Evolutionary conservation across 1,140 invertebrate species (phyloP), one percentile per base, ranked within the genome.

Genomic region (Panagrolaimus sp.): DNA sequence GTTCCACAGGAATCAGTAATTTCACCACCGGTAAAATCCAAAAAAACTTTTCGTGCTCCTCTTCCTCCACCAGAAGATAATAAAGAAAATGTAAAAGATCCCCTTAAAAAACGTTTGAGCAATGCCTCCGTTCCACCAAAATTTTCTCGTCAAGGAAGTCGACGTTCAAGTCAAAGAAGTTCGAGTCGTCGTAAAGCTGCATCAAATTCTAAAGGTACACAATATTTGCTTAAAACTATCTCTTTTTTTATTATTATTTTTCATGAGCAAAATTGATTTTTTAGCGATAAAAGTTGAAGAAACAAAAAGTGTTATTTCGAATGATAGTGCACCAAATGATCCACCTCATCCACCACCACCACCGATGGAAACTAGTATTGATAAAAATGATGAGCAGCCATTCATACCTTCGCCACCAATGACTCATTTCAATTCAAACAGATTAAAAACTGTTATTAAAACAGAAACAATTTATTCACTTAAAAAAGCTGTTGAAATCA

Each of bases 181-280:
- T 58, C 52, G 52, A 58, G 21, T 21, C 52, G 52, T 21, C 52
- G 52, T 12, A 21, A 28, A 58, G 21, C 52, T 21, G 52, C 17
- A 21, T 21, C 21, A 21, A 58, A 21, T 58, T 21, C 28, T 28
- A 58, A 58, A 58, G 17, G 52, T 58, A 58, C 14, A 28, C 28
- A 58, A 26, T 21, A 58, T 28, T 58, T 28, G 52, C 21, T 28
- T 28, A 58, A 9, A 58, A 58, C 52, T 26, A 24, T 24, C 47
- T 24, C 28, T 58, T 26, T 58, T 58, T 58, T 55, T n/a, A 21
- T 17, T 58, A 58, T 58, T 58, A 21, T 58, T 58, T 26, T 21
- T 21, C 52, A 58, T 28, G 52, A 58, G 21, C 10, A 58, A 58
- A 21, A 21, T 21, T 58, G 52, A 58, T 21, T 21, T 58, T 12